Evolutionary conservation across 2,113 vertebrate species (phyloP).

Genomic region (Junco hyemalis): DNA sequence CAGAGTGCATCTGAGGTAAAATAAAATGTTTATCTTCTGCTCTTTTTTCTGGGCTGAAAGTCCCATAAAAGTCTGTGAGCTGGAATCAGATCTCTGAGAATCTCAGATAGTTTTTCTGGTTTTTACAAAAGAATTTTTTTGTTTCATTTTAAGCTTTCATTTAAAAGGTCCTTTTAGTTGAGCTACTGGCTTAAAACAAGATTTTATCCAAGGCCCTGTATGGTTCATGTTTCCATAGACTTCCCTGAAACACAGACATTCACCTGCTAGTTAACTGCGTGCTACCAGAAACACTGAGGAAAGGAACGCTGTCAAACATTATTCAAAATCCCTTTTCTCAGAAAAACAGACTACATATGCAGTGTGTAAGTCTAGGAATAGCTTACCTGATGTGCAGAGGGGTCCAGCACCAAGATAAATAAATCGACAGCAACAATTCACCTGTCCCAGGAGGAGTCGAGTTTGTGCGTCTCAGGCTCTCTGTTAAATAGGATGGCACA

Average conservation of each 20-base stretch:
- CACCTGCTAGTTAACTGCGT: background rate
- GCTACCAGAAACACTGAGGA: background rate
- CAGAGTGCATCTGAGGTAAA: background rate
- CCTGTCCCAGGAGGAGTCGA: background rate
- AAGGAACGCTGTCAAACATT: background rate
- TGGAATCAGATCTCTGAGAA: background rate
- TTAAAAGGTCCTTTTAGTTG: background rate
- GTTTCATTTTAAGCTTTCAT: background rate
- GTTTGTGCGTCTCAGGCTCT: background rate
- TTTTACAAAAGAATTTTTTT: background rate
- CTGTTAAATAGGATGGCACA: background rate
- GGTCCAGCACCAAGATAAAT: background rate
- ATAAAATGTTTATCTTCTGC: background rate
- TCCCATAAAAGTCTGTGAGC: background rate
- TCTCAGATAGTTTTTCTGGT: background rate
- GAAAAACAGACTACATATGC: background rate
- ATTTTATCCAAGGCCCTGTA: background rate
- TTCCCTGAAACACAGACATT: background rate
- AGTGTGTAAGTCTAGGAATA: background rate
- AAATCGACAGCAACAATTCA: background rate
- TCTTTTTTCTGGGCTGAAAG: background rate
- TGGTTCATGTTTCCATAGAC: background rate
- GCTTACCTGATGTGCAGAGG: background rate
- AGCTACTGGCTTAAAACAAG: background rate
- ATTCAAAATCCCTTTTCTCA: background rate